phyloP scores from a whole-genome alignment of 1,140 invertebrate species.

The Neotoxoptera formosana region DNA sequence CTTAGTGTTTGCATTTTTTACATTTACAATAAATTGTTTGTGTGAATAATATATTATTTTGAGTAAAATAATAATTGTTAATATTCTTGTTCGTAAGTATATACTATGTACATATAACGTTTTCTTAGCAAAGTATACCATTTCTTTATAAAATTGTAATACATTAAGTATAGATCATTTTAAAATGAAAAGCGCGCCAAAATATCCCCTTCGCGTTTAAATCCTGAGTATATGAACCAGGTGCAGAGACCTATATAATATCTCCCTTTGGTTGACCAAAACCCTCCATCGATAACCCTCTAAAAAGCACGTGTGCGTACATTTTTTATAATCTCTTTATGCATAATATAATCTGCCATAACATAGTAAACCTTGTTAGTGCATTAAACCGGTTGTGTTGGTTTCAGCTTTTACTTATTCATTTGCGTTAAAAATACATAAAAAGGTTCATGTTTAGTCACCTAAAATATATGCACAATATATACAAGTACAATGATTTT shows the following conservation, averaged over 20 bases:
- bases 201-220: conserved; percentile 8
- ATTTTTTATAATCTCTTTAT: conserved; percentile 42
- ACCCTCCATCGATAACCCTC: conserved; percentile 51
- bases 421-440: conserved; percentile 44
- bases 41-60: not conserved
- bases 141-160: not conserved
- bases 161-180: not conserved
- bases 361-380: conserved; percentile 46
- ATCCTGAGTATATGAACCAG: conserved; percentile 8
- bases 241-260: not conserved
- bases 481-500: conserved; percentile 4
- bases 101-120: not conserved
- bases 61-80: too few species aligned
- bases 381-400: conserved; percentile 44
- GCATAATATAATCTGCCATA: conserved; percentile 55
- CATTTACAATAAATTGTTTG: not conserved
- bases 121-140: not conserved
- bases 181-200: conserved; percentile 44
- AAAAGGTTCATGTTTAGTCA: conserved; percentile 27
- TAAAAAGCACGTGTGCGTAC: conserved; percentile 37
- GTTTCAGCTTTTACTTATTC: conserved; percentile 7
- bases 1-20: not conserved
- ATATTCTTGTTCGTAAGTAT: not conserved
- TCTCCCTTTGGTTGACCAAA: conserved; percentile 47
- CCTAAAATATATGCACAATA: not conserved